Percentiles rank a stretch among this genome's conserved stretches.
phyloP scores from a whole-genome alignment of 2,888 invertebrate genomes.

The Noctuana brunneofusca region DNA sequence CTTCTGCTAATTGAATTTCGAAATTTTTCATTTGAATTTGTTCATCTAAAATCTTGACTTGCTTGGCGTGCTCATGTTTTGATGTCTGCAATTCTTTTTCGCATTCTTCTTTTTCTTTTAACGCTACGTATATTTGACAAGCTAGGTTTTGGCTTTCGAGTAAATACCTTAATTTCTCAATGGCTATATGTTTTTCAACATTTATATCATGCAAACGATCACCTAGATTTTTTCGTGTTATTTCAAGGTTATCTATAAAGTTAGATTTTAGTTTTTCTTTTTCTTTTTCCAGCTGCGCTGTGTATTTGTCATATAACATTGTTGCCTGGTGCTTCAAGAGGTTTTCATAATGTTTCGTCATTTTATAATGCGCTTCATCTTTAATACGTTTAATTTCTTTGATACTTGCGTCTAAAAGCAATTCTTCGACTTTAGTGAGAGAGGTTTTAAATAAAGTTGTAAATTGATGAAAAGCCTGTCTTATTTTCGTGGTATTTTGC shows the following conservation, averaged over 20 bases:
- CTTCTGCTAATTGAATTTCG: slow-evolving; percentile 53
- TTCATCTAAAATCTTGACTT: slow-evolving; percentile 53
- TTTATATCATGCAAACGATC: slow-evolving; percentile 63
- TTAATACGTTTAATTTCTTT: slow-evolving; percentile 54
- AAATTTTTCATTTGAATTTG: slow-evolving; percentile 55
- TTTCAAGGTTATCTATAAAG: slow-evolving; percentile 56
- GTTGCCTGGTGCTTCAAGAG: slow-evolving; percentile 60
- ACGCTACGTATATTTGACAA: slow-evolving; percentile 71
- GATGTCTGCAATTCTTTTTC: slow-evolving; percentile 53
- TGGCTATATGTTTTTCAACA: slow-evolving; percentile 64
- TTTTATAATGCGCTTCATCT: slow-evolving; percentile 51
- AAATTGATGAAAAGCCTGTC: slow-evolving; percentile 58
- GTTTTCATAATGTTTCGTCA: slow-evolving; percentile 53
- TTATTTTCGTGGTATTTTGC: slow-evolving; percentile 55
- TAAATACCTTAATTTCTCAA: slow-evolving; percentile 62
- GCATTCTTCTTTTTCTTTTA: slow-evolving; percentile 68
- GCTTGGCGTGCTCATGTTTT: slow-evolving; percentile 57
- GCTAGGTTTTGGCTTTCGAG: slow-evolving; percentile 70
- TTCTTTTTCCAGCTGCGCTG: slow-evolving; percentile 51
- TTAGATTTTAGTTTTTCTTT: slow-evolving; percentile 53
- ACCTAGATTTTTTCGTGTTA: slow-evolving; percentile 43
- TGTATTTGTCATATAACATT: slow-evolving; percentile 57
- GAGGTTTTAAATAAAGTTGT: slow-evolving; percentile 54
- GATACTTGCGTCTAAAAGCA: slow-evolving; percentile 57
- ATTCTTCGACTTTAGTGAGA: slow-evolving; percentile 57